Base-by-base conservation (phyloP, 2,113 vertebrate genomes). In the Archocentrus centrarchus region DNA sequence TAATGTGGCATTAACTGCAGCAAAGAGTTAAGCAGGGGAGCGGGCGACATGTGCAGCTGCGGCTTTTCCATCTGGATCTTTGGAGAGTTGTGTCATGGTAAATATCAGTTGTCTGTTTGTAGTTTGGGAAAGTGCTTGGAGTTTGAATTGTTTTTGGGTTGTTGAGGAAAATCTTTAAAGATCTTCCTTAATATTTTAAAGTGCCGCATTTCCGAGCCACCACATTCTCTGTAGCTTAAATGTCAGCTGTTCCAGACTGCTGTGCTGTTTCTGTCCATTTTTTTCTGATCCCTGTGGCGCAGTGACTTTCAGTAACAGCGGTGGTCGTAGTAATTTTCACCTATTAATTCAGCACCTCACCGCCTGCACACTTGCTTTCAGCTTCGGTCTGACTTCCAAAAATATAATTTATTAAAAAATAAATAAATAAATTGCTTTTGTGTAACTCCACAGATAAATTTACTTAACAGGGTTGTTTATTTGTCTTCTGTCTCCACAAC, bases 31-130 rank as follows among this genome's bases (percentile, higher is more conserved):
- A 73, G 79, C 85, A 39, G 57, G 83, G 77, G 73, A 39, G 41
- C 58, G 73, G 30, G 39, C 59, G 75, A 62, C 50, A 95, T 94
- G 93, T 95, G 93, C 91, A 93, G 91, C 86, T 94, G 94, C 62
- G 92, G 93, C 53, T 89, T 94, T 87, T 93, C 89, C 82, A 77
- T 94, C 78, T 94, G 94, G 94, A 94, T 94, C 87, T 90, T 93
- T 78, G 89, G 92, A 83, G 92, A 95, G 88, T 59, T 92, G 61
- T 87, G 90, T 84, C 84, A 94, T 89, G 94, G 94, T 95, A 95
- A 94, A 83, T 79, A 86, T 41, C 35, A 24, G n/a, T n/a, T 81
- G 15, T 80, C 82, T 79, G 27, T 68, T 80, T 30, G 1, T 79
- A 20, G 14, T 58, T 60, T 66, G 37, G 59, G 39, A 27, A 75